These are phyloP conservation scores for Cyclophora punctaria DNA, from an alignment of 2,888 invertebrate genomes.

Conservation along the genomic window DNA sequence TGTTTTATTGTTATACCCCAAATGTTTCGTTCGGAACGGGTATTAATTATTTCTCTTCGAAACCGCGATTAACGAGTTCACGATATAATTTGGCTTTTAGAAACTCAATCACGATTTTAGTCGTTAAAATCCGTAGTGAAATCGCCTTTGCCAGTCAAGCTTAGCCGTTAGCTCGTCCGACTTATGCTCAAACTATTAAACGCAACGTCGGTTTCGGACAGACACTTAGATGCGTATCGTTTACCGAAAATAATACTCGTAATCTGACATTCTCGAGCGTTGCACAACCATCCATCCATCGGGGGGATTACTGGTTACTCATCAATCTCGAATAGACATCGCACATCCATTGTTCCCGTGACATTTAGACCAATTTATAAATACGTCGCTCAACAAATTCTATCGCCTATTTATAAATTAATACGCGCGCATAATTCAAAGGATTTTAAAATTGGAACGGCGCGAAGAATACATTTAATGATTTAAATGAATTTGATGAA, in stretches of 20 bases:
- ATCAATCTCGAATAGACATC: conserved; percentile 69
- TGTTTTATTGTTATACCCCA: conserved; percentile 68
- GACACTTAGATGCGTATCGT: conserved; percentile 62
- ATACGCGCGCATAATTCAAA: conserved; percentile 41
- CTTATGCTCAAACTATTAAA: conserved; percentile 59
- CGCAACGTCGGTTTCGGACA: conserved; percentile 53
- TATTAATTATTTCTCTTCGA: conserved; percentile 70
- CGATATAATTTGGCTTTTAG: conserved; percentile 47
- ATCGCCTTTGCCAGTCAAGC: conserved; percentile 55
- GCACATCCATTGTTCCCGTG: conserved; percentile 67
- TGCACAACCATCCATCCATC: conserved; percentile 46
- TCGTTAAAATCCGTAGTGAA: conserved; percentile 33
- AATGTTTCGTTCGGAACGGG: conserved; percentile 56
- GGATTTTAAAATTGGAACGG: conserved; percentile 37
- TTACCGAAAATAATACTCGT: conserved; percentile 67
- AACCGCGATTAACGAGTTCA: conserved; percentile 47
- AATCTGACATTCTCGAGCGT: conserved; percentile 61
- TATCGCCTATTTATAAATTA: conserved; percentile 49
- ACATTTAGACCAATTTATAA: conserved; percentile 69
- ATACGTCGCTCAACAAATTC: conserved; percentile 57
- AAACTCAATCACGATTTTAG: conserved; percentile 49
- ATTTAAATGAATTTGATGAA: too few relatives aligned
- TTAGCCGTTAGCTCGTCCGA: conserved; percentile 37
- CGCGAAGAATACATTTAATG: background rate
- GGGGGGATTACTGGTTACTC: conserved; percentile 63